These are phyloP conservation scores for Melikaiella ostensackeni DNA, from an alignment of 2,888 invertebrate species.

Conservation along the genomic window DNA sequence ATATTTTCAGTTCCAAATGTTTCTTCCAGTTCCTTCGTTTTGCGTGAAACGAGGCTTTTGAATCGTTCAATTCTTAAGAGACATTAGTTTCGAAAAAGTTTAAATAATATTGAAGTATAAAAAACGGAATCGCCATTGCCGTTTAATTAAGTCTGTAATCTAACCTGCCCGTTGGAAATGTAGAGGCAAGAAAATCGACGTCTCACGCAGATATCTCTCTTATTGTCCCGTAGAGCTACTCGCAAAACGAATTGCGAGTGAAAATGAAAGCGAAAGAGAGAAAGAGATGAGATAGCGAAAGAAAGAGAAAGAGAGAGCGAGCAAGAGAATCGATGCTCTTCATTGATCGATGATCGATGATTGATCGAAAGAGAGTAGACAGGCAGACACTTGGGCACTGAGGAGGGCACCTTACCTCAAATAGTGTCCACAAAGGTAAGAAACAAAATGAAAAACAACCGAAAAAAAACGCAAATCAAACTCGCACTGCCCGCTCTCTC, in stretches of 20 bases:
- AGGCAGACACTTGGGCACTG: slow-evolving; percentile 68
- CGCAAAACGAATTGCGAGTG: slow-evolving; percentile 59
- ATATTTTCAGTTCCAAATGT: not conserved
- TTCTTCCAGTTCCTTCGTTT: not conserved
- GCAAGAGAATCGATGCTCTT: slow-evolving; percentile 48
- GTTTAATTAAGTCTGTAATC: slow-evolving; percentile 46
- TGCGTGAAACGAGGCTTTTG: not conserved
- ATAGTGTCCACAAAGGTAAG: slow-evolving; percentile 74
- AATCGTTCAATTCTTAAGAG: not conserved
- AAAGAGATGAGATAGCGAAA: slow-evolving; percentile 57
- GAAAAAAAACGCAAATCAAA: slow-evolving; percentile 53
- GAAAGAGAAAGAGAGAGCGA: slow-evolving; percentile 58
- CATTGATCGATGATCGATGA: slow-evolving; percentile 46
- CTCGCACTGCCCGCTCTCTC: slow-evolving; percentile 75
- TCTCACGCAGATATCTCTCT: slow-evolving; percentile 64
- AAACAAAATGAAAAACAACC: slow-evolving; percentile 53
- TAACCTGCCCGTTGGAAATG: slow-evolving; percentile 41
- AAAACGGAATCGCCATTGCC: slow-evolving; percentile 48
- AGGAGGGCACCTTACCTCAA: slow-evolving; percentile 67
- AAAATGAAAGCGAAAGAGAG: slow-evolving; percentile 57
- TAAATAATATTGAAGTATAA: not conserved
- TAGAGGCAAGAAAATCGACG: slow-evolving; percentile 50
- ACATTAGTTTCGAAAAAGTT: not conserved
- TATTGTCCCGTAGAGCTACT: slow-evolving; percentile 70
- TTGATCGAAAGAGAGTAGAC: slow-evolving; percentile 55